Evolutionary conservation across 1,140 invertebrate species (phyloP).

Genomic region (Hylaeus volcanicus): DNA sequence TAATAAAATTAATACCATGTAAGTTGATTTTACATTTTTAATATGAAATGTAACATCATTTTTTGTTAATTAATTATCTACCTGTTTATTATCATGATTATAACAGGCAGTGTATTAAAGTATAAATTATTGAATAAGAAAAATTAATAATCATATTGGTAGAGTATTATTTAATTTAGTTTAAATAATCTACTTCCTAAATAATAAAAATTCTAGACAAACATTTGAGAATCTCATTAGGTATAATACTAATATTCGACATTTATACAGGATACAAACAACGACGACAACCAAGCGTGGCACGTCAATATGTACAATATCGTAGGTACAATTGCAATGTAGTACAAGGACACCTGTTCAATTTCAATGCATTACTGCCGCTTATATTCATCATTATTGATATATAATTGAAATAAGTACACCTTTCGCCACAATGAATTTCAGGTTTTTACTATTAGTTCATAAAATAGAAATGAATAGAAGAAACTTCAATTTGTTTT

Average conservation of each 20-base stretch:
- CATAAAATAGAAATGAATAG: background rate
- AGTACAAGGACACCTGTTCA: conserved; percentile 57
- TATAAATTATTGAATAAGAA: background rate
- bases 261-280: conserved; percentile 17
- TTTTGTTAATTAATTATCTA: background rate
- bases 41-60: background rate
- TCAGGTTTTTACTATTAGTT: background rate
- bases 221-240: background rate
- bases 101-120: background rate
- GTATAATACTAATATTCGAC: conserved; percentile 23
- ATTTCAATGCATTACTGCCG: background rate
- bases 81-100: background rate
- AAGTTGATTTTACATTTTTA: background rate
- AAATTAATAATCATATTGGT: background rate
- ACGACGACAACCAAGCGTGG: conserved; percentile 24
- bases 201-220: too few species aligned
- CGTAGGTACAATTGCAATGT: conserved; percentile 35
- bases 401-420: background rate
- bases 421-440: background rate
- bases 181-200: background rate
- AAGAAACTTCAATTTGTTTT: background rate
- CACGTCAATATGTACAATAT: conserved; percentile 35
- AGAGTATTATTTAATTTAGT: background rate
- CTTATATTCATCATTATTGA: conserved; percentile 3
- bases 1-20: conserved; percentile 1